A percentile compares a stretch with the other conserved stretches of the same genome.
Conservation (phyloP, 2,888 invertebrate species). For the Lycaena phlaeas region DNA sequence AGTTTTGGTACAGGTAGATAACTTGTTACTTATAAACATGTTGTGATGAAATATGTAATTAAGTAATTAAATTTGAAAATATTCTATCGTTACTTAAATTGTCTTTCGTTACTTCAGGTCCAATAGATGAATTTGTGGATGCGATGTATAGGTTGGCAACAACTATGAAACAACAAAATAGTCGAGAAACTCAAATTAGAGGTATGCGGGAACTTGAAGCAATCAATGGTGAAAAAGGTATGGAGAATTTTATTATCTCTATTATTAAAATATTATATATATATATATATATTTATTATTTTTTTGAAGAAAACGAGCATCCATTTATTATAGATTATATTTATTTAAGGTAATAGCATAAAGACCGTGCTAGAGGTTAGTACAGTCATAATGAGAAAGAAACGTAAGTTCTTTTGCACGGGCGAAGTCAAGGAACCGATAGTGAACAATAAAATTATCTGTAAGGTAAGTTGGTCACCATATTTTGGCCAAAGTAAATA, state of each 20-base stretch:
- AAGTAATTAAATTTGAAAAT: too few relatives aligned
- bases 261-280: not conserved
- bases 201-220: conserved; percentile 65
- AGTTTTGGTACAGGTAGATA: conserved; percentile 59
- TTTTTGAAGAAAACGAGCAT: too few relatives aligned
- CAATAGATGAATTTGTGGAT: conserved; percentile 62
- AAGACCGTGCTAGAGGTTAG: conserved; percentile 61
- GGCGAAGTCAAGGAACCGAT: conserved; percentile 65
- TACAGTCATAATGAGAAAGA: conserved; percentile 60
- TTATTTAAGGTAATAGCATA: conserved; percentile 49
- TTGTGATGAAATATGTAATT: too few relatives aligned
- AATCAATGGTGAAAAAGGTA: conserved; percentile 62
- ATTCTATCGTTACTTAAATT: not conserved
- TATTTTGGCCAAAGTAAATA: too few relatives aligned
- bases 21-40: not conserved
- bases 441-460: conserved; percentile 64
- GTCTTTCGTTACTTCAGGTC: conserved; percentile 42
- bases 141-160: conserved; percentile 52
- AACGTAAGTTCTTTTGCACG: conserved; percentile 63
- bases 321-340: not conserved
- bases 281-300: not conserved
- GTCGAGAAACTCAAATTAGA: conserved; percentile 54
- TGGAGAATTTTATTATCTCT: not conserved
- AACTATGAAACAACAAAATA: conserved; percentile 61
- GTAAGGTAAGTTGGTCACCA: conserved; percentile 50